Evolutionary conservation across 2,797 vertebrate species (phyloP).

Genomic region (Sciurus vulgaris): DNA sequence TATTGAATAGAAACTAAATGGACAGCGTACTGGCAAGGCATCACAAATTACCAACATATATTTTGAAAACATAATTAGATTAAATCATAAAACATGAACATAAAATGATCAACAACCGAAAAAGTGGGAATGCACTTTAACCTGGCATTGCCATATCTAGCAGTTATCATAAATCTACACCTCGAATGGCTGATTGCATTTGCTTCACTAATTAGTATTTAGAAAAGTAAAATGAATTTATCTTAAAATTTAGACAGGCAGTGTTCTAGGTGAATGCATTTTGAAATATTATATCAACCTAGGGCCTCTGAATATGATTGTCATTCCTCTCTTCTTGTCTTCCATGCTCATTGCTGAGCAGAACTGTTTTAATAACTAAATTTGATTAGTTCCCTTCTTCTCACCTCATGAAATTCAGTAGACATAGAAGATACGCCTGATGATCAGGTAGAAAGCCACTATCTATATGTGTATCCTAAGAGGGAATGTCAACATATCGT

Average conservation of each 20-base stretch:
- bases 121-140: not conserved
- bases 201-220: not conserved
- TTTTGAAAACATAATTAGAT: constrained; percentile 37
- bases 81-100: not conserved
- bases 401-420: not conserved
- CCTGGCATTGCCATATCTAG: not conserved
- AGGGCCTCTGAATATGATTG: not conserved
- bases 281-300: constrained; percentile 8
- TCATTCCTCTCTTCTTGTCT: not conserved
- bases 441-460: not conserved
- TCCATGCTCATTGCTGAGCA: not conserved
- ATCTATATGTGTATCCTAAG: not conserved
- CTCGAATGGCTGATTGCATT: not conserved
- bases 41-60: not conserved
- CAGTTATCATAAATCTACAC: not conserved
- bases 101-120: constrained; percentile 29
- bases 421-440: not conserved
- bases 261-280: not conserved
- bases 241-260: not conserved
- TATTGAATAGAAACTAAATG: not conserved
- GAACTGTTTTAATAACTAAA: not conserved
- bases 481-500: not conserved
- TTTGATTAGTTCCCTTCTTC: not conserved
- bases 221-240: not conserved
- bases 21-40: not conserved